A percentile compares a stretch with the other conserved stretches of the same genome.
Evolutionary conservation across 2,797 vertebrate genomes (phyloP).

Genomic region (Molossus molossus): DNA sequence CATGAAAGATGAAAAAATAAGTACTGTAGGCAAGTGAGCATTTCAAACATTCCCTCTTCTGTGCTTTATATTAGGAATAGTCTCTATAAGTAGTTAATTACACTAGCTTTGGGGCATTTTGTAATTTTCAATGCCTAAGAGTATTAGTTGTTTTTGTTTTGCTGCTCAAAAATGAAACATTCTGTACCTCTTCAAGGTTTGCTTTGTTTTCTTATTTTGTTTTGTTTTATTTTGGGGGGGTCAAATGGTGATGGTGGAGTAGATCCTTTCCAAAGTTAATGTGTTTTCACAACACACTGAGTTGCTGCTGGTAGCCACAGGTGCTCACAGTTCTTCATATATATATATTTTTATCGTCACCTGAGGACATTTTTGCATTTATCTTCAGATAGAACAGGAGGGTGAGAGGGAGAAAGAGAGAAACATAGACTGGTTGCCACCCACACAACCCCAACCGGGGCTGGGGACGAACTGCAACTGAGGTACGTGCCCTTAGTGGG

Average conservation of each 20-base stretch:
- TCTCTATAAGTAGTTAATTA: not conserved
- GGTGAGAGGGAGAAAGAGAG: too few species aligned
- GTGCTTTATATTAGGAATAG: not conserved
- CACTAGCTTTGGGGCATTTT: not conserved
- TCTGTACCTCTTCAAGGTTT: conserved; percentile 16
- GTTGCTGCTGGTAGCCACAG: not conserved
- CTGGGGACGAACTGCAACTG: too few species aligned
- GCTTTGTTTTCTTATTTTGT: conserved; percentile 38
- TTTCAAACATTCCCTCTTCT: not conserved
- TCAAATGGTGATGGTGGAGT: conserved; percentile 26
- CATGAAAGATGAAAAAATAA: not conserved
- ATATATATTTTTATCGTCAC: too few species aligned
- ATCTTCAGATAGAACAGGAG: too few species aligned
- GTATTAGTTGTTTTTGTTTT: not conserved
- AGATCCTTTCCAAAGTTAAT: conserved; percentile 44
- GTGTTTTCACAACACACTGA: conserved; percentile 58
- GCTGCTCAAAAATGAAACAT: conserved; percentile 2
- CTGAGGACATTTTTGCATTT: too few species aligned
- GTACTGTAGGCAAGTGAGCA: too few species aligned
- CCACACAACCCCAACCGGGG: too few species aligned
- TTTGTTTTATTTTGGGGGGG: not conserved
- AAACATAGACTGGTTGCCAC: too few species aligned
- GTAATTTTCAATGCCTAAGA: not conserved
- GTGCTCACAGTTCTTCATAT: not conserved
- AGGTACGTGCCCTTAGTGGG: too few species aligned